Base-by-base conservation (phyloP, 2,888 invertebrate species). In the Aethes cnicana region DNA sequence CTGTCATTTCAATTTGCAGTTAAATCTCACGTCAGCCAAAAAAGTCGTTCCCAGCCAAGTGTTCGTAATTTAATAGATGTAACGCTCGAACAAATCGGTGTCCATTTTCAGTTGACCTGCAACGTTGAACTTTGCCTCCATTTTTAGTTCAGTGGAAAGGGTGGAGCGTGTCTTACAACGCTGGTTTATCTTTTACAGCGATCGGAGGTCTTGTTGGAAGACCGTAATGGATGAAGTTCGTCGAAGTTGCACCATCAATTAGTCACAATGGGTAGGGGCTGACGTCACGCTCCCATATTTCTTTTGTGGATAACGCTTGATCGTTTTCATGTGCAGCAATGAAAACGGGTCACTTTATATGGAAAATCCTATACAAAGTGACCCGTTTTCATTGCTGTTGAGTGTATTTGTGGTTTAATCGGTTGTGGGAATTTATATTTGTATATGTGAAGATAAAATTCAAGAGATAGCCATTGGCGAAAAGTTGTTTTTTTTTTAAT, bases 231-330 rank as follows among this genome's bases (percentile, higher is more conserved):
- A 49, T 46, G 41, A 39, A 49, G 49, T 49, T 54, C 49, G 18
- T 20, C 44, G 16, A 49, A 54, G 41, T 74, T 76, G 64, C 62
- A 61, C 72, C 80, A 78, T 83, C 79, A 80, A 79, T 84, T 83
- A 83, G 80, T 77, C 77, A 84, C 79, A 79, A 74, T 73, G 68
- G 55, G 36, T 12, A 33, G 21, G 26, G 48, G 46, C n/a, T n/a
- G 49, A 42, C 41, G 41, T 49, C 53, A 55, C 44, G 53, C 46
- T 23, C 28, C 47, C 55, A 53, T 57, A 53, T 57, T 53, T 54
- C 47, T 47, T 50, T 47, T 32, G 17, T 16, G 43, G 35, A 44
- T 44, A 37, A 50, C 49, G 36, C 25, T 21, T 9, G 6, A 14
- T 14, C 4, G 12, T n/a, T 33, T 43, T 20, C 16, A 23, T 7